Conservation (phyloP, 1,140 invertebrate species). For the Drosophila sp. region DNA sequence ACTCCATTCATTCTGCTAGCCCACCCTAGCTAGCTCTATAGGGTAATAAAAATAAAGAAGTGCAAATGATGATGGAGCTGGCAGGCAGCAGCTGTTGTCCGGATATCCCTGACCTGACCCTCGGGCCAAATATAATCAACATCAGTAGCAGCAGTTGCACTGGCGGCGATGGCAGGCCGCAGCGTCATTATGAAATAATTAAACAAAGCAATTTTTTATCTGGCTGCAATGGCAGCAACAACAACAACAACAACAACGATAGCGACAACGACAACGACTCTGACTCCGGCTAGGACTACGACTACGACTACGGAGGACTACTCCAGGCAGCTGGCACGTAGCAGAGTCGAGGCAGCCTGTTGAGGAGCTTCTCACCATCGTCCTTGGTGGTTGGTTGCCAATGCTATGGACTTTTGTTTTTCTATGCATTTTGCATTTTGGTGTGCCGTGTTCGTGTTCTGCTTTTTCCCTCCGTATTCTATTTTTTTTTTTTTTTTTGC, state of each 20-base stretch:
- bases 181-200: slow-evolving; percentile 80
- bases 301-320: not conserved
- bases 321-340: slow-evolving; percentile 46
- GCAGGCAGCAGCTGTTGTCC: slow-evolving; percentile 50
- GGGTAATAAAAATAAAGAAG: slow-evolving; percentile 63
- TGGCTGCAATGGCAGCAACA: slow-evolving; percentile 25
- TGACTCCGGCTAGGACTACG: not conserved
- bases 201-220: slow-evolving; percentile 80
- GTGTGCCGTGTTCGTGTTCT: slow-evolving; percentile 48
- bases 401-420: slow-evolving; percentile 41
- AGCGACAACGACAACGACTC: slow-evolving; percentile 4
- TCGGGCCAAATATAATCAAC: slow-evolving; percentile 77
- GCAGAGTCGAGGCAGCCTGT: slow-evolving; percentile 42
- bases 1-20: slow-evolving; percentile 1
- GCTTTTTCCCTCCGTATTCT: slow-evolving; percentile 23
- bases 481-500: not conserved
- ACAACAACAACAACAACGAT: not conserved
- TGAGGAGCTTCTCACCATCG: slow-evolving; percentile 45
- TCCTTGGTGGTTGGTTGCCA: slow-evolving; percentile 41
- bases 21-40: slow-evolving; percentile 11
- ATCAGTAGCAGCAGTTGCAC: slow-evolving; percentile 28
- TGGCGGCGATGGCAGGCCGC: slow-evolving; percentile 48
- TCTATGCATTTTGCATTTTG: slow-evolving; percentile 64
- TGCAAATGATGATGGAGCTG: slow-evolving; percentile 53
- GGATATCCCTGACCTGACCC: slow-evolving; percentile 75